Conservation (phyloP, 2,113 vertebrate species). For the Sapayoa aenigma region DNA sequence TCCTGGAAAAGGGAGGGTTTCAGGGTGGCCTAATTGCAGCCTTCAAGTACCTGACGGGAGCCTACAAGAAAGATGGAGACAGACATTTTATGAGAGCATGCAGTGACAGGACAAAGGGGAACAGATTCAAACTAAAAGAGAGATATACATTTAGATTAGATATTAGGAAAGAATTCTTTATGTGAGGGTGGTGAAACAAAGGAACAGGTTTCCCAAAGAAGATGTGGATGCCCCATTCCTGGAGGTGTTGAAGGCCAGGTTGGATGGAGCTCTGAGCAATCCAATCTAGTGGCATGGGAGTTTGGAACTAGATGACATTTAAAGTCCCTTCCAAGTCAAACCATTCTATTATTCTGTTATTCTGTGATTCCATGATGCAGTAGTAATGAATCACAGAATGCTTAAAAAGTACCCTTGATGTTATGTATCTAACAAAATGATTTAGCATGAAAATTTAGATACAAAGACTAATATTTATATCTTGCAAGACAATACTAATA, state of each 20-base stretch:
- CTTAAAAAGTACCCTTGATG: neutral
- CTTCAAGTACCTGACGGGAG: neutral
- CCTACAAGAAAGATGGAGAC: neutral
- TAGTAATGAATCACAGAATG: neutral
- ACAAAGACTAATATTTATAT: constrained; percentile 8
- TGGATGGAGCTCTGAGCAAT: neutral
- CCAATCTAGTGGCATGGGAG: neutral
- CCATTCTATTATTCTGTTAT: neutral
- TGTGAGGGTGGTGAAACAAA: neutral
- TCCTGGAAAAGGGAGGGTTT: neutral
- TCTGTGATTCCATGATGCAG: neutral
- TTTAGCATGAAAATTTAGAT: neutral
- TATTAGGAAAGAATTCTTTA: neutral
- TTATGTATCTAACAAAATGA: neutral
- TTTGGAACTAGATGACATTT: neutral
- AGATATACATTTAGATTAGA: neutral
- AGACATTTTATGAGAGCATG: neutral
- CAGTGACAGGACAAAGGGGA: neutral
- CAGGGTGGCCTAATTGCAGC: neutral
- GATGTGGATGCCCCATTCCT: neutral
- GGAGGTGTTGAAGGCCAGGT: neutral
- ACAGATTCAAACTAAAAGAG: neutral
- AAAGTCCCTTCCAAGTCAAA: neutral
- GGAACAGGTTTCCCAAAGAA: neutral
- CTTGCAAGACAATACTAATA: neutral